Evolutionary conservation across 2,888 invertebrate species (phyloP), one percentile per base, ranked within the genome.

Genomic region (Cheilosia pagana): DNA sequence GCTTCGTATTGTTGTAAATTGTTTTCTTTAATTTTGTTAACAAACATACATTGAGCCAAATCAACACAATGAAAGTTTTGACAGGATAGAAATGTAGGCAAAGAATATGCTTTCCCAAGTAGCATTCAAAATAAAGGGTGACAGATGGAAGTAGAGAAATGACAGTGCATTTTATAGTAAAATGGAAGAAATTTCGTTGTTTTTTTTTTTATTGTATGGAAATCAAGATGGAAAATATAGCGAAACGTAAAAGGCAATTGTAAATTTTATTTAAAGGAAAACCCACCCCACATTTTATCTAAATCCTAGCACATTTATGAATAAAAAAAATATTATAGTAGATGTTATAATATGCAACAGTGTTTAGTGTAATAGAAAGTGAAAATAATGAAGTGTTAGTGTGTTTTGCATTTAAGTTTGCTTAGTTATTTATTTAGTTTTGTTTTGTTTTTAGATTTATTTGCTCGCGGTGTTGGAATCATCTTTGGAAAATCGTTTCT

Each of bases 401-500:
- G 48, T 59, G 19, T 43, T 72, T 59, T 63, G 45, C 48, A 57
- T 31, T 53, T 14, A 43, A 25, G 19, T 71, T 60, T 77, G 57
- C 28, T 50, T 68, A 55, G 41, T 59, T 65, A 25, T 62, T 78
- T 68, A 23, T 59, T 82, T 57, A 63, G n/a, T 50, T 55, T 72
- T 19, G 10, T 62, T 63, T 65, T 78, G 60, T 87, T 86, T 74
- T 87, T 86, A 88, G 75, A 79, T 87, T 86, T 88, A 75, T 87
- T 88, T 88, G 88, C 89, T 88, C 86, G 87, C 83, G 88, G 88
- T 87, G 88, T 87, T 87, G 89, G 88, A 87, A 87, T 90, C 90
- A 87, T 90, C 90, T 90, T 91, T 91, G 90, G 90, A 91, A 92
- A 92, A 91, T 90, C 93, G 92, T 91, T 93, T 93, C 93, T 93